Percentiles rank a stretch among this genome's conserved stretches.
Evolutionary conservation across 2,797 vertebrate species (phyloP).

Genomic region (Pteropus rufus): DNA sequence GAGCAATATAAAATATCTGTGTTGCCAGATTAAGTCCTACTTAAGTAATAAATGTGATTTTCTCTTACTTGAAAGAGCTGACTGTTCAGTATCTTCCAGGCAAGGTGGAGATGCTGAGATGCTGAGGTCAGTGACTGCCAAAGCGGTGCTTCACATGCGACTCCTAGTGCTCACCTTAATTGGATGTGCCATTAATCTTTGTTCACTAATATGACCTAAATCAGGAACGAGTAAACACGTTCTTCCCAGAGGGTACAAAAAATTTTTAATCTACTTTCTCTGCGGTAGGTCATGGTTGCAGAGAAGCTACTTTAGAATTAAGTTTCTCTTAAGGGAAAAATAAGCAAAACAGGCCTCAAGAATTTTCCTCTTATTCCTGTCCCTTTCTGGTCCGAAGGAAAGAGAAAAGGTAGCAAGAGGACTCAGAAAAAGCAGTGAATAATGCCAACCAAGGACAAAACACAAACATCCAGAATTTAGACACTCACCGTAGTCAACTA

Average conservation of each 20-base stretch:
- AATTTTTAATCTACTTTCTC: slow-evolving; percentile 69
- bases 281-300: slow-evolving; percentile 22
- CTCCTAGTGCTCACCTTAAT: neutral
- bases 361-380: neutral
- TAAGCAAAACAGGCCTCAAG: neutral
- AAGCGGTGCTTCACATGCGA: neutral
- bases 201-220: slow-evolving; percentile 37
- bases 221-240: slow-evolving; percentile 25
- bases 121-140: neutral
- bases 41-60: neutral
- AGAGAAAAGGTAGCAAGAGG: neutral
- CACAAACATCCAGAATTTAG: neutral
- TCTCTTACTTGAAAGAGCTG: neutral
- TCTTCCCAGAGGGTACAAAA: slow-evolving; percentile 33
- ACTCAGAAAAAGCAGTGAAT: neutral
- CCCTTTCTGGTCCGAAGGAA: neutral
- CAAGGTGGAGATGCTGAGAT: neutral
- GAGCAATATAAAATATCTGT: neutral
- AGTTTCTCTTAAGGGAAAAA: slow-evolving; percentile 41
- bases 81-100: neutral
- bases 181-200: slow-evolving; percentile 42
- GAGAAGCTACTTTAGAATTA: slow-evolving; percentile 11
- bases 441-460: neutral
- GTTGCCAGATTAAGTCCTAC: neutral
- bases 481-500: neutral